Evolutionary conservation across 1,140 invertebrate genomes (phyloP), one percentile per base, ranked within the genome.

Genomic region (Aricia agestis): DNA sequence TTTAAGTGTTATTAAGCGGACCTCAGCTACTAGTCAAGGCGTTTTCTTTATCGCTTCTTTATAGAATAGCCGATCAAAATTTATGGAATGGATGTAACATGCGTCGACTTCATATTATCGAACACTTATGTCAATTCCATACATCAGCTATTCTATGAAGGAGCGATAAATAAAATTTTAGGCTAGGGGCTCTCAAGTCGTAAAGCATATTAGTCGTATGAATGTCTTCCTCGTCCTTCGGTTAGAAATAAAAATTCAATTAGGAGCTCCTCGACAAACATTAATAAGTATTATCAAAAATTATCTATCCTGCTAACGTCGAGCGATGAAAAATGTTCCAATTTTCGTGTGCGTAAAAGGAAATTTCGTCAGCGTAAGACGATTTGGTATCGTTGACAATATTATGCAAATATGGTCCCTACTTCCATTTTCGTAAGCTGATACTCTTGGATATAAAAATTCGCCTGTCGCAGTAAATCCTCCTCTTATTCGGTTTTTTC

Each of bases 401-500:
- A 80, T 78, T 83, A 85, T 82, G 82, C 77, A 83, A 83, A 84
- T 82, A 79, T 76, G 65, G 69, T 80, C 74, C 69, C 73, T 71
- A 74, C 72, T 61, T 59, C 73, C 69, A 77, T 78, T 79, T 81
- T 75, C 71, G 73, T 74, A 74, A 78, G 72, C 70, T 73, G 75
- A 79, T 78, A 68, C 71, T 61, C 75, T 58, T 63, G 59, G 67
- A 61, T 74, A 71, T 74, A 74, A 71, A 70, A 74, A 70, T 69
- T 74, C 69, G 66, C 41, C 69, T 68, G 67, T 69, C 72, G 52
- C 31, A 68, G 69, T 70, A 74, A 74, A 74, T 70, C 72, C 59
- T 74, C 25, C 36, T 66, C 66, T 57, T 70, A 65, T 74, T 69
- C 66, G 67, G 61, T 63, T 70, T 73, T 45, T 68, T 67, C 18